A percentile compares a stretch with the other conserved stretches of the same genome.
These are phyloP conservation scores for Peromyscus polionotus DNA, from an alignment of 2,113 vertebrate genomes.

Conservation along the genomic window DNA sequence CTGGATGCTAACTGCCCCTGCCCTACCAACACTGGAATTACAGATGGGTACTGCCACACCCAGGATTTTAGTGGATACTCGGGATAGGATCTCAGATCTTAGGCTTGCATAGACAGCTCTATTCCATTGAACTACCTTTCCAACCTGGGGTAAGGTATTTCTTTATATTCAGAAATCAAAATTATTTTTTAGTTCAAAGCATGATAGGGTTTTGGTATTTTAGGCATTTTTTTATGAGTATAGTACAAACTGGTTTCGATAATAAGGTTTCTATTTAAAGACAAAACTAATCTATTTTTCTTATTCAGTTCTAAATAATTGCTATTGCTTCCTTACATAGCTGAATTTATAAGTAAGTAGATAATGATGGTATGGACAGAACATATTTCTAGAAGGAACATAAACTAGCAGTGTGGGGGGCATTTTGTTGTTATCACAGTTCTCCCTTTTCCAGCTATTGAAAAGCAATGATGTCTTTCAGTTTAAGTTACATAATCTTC, in stretches of 20 bases:
- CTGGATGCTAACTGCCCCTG: not conserved
- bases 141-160: not conserved
- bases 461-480: constrained; percentile 15
- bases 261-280: not conserved
- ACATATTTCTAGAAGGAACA: not conserved
- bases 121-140: too few relatives aligned
- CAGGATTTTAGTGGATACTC: not conserved
- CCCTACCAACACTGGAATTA: too few relatives aligned
- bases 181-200: constrained; percentile 48
- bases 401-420: not conserved
- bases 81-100: not conserved
- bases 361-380: not conserved
- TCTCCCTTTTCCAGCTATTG: constrained; percentile 29
- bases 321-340: constrained; percentile 22
- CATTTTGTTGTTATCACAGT: not conserved
- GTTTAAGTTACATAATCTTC: constrained; percentile 45
- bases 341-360: constrained; percentile 46
- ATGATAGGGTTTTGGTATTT: not conserved
- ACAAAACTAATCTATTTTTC: constrained; percentile 4
- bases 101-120: not conserved
- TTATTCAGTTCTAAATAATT: constrained; percentile 53
- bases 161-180: constrained; percentile 51
- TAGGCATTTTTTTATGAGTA: not conserved
- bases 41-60: too few relatives aligned
- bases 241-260: constrained; percentile 49